Conservation (phyloP, 2,797 vertebrate genomes). For the Chelonia mydas region DNA sequence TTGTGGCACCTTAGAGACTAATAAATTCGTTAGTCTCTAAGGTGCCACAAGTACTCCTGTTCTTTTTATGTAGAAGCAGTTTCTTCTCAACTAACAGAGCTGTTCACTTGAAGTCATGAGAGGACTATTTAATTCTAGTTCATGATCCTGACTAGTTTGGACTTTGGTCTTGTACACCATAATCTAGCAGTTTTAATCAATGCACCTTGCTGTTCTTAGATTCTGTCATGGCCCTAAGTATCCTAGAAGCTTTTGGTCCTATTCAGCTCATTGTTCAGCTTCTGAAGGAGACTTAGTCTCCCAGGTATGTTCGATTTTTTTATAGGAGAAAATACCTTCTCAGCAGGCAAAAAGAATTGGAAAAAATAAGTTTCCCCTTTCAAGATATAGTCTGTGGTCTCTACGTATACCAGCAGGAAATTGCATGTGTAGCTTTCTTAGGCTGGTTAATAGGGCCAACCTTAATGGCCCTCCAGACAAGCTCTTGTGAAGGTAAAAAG, state of each 20-base stretch:
- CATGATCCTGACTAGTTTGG: not conserved
- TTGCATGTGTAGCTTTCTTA: not conserved
- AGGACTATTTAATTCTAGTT: not conserved
- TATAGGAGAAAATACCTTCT: not conserved
- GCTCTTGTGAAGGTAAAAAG: not conserved
- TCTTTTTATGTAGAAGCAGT: not conserved
- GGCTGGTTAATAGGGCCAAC: not conserved
- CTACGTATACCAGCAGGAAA: not conserved
- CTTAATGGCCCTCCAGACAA: not conserved
- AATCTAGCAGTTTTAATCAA: not conserved
- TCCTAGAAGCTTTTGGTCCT: not conserved
- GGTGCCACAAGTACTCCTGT: no score
- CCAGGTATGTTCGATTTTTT: not conserved
- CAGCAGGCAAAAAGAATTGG: not conserved
- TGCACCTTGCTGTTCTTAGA: not conserved
- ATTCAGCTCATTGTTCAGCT: not conserved
- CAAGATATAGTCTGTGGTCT: not conserved
- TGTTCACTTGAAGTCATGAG: not conserved
- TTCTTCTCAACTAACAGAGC: not conserved
- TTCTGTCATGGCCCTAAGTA: not conserved
- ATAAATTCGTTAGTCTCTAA: no score
- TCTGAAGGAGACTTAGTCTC: not conserved
- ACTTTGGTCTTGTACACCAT: not conserved
- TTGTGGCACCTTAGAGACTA: no score
- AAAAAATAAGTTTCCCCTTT: not conserved